Base-by-base conservation (phyloP, 2,113 vertebrate species). In the Xyliphius kryptos region DNA sequence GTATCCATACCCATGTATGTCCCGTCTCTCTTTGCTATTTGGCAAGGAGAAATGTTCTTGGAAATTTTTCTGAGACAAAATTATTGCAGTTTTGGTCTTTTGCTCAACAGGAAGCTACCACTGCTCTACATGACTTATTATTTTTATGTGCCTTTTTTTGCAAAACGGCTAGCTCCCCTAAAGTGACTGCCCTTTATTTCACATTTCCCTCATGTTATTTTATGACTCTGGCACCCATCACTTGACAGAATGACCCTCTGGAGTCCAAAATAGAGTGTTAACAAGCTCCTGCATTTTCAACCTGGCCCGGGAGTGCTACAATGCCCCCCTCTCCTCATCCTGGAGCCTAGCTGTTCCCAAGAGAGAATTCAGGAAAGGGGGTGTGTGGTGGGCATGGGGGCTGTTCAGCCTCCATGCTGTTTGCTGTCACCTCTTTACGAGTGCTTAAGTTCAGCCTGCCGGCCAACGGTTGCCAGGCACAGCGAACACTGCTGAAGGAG, bases 401-500 rank as follows among this genome's bases (percentile, higher is more conserved):
- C n/a, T n/a, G 37, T 41, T 36, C 43, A 55, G 59, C 43, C 64
- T 49, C 41, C 12, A 6, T 61, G 51, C 48, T 70, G 51, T 73
- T 66, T 67, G 55, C 66, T 41, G 47, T 66, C 74, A 48, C 57
- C 38, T 68, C 74, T 81, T 79, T 80, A 72, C 62, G 54, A 72
- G 71, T 62, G 62, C 74, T 74, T 72, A 68, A 79, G 76, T 61
- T 66, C 66, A 59, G 48, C 59, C 70, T 48, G 56, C 52, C 15
- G 21, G 55, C 72, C 69, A 68, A 65, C 69, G 62, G 73, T 80
- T 79, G 80, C 83, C 77, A 81, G 77, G 81, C 65, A 53, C 72
- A 79, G 64, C 69, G 76, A 77, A 76, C 74, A 71, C 76, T 80
- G 76, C 82, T n/a, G n/a, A 76, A 66, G 64, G 76, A 79, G 69